Base-by-base conservation (phyloP, 2,888 invertebrate genomes). In the Dasysyrphus tricinctus region DNA sequence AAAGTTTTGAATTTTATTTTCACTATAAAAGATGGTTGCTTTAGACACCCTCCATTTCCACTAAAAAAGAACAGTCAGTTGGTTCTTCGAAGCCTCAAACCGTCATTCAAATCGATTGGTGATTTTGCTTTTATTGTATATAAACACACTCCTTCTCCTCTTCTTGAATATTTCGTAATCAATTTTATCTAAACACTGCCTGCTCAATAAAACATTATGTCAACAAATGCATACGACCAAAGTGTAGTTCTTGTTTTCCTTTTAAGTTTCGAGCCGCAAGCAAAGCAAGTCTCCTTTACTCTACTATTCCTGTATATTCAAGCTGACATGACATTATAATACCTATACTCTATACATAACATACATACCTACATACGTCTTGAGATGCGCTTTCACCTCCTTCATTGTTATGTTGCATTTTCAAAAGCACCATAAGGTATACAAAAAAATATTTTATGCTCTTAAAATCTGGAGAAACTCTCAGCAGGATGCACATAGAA, bases 401-500 rank as follows among this genome's bases (percentile, higher is more conserved):
- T 14, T 51, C 32, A 78, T 78, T 82, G 72, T 82, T 73, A 67
- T 67, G 77, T 59, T 72, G 81, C 81, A 76, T 44, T 76, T 65
- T 70, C n/a, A 29, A 29, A 70, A 75, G 69, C 14, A 75, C 69
- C 70, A 24, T 24, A 63, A 34, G 57, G 42, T 32, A 54, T 29
- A 37, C 3, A 39, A 59, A 42, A 29, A 39, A 51, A 47, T 19
- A 19, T 73, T 42, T 24, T 73, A 63, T 69, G 8, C 34, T 61
- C 61, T 19, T 42, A n/a, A 44, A 47, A 72, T 54, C 42, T 42
- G 54, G 51, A 51, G 11, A 34, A 65, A 74, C 34, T 61, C 80
- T 69, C 54, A 29, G 32, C 63, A 72, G 65, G 70, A 76, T 77
- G 65, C 65, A 57, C 32, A 39, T 12, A 12, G 8, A 14, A 12